Conservation (phyloP, 2,888 invertebrate genomes). For the Meiosimyza platycephala region DNA sequence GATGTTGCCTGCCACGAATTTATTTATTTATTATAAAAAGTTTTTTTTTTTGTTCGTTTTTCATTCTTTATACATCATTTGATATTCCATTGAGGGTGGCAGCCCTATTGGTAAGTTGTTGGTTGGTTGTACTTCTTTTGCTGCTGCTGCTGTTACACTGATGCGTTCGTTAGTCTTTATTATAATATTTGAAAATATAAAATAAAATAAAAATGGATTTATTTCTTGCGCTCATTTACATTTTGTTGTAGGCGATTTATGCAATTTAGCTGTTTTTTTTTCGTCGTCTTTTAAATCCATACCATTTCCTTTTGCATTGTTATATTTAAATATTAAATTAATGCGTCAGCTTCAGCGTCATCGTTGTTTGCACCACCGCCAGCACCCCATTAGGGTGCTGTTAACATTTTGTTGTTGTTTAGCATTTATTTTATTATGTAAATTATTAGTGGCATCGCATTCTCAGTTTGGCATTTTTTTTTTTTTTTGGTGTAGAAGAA, state of each 20-base stretch:
- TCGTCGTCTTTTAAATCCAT: constrained; percentile 39
- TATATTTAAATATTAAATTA: constrained; percentile 61
- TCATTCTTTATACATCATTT: constrained; percentile 29
- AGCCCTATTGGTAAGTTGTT: not conserved
- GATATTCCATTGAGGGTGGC: constrained; percentile 28
- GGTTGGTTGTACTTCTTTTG: not conserved
- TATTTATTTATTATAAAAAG: too few species aligned
- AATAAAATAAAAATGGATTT: constrained; percentile 48
- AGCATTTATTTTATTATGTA: constrained; percentile 17
- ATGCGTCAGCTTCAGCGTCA: constrained; percentile 44
- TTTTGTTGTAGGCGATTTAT: constrained; percentile 40
- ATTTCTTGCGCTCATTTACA: constrained; percentile 51
- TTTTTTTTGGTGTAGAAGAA: too few species aligned
- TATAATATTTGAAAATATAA: constrained; percentile 55
- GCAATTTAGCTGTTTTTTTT: constrained; percentile 12
- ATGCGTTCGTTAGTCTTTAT: constrained; percentile 42
- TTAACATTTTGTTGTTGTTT: not conserved
- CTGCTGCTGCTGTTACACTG: not conserved
- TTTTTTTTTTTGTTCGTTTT: too few species aligned
- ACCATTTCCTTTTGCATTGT: constrained; percentile 39
- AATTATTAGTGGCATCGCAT: not conserved
- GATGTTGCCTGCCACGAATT: too few species aligned
- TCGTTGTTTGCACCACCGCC: constrained; percentile 32
- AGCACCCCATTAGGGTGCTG: constrained; percentile 30
- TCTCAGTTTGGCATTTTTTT: too few species aligned